These are phyloP conservation scores for Chaetops frenatus DNA, from an alignment of 2,113 vertebrate genomes.

Conservation along the genomic window DNA sequence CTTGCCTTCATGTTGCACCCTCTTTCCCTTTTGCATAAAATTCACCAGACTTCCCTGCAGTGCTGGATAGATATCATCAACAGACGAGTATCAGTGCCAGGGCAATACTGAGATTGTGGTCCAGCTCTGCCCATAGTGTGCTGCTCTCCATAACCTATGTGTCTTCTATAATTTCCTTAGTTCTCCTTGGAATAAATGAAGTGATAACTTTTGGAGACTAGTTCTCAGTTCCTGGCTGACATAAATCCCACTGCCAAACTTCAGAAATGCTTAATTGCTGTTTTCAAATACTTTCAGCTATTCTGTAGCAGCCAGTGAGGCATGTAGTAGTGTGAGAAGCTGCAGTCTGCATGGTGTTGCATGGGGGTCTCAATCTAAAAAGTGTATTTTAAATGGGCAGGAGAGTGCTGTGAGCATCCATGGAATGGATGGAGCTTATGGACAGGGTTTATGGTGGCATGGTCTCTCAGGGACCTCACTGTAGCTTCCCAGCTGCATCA, in stretches of 20 bases:
- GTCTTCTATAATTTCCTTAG: background rate
- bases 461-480: background rate
- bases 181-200: background rate
- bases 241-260: background rate
- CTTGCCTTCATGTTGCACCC: background rate
- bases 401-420: background rate
- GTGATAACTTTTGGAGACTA: background rate
- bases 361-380: background rate
- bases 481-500: background rate
- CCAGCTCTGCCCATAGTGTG: background rate
- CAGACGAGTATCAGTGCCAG: background rate
- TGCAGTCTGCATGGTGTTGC: background rate
- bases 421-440: background rate
- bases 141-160: background rate
- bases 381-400: background rate
- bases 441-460: rapidly evolving
- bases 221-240: background rate
- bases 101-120: background rate
- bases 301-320: background rate
- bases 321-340: background rate
- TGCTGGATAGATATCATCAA: background rate
- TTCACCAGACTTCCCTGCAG: background rate
- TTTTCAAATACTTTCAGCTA: background rate
- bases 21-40: background rate
- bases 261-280: background rate